These are phyloP conservation scores for Phalacrocorax aristotelis DNA, from an alignment of 2,113 vertebrate species.

Conservation along the genomic window DNA sequence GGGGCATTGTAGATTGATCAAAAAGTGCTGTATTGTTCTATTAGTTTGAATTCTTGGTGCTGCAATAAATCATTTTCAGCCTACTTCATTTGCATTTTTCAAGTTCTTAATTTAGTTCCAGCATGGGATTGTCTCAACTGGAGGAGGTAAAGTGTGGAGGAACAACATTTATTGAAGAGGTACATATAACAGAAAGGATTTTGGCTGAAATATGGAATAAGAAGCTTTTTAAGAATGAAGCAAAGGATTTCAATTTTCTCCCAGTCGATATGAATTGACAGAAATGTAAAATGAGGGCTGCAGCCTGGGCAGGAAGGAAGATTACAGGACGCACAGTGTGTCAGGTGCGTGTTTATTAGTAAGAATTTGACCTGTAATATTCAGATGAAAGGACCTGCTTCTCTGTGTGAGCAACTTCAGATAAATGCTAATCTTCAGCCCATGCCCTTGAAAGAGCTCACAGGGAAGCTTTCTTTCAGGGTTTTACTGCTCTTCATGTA, in stretches of 20 bases:
- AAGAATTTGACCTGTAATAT: constrained; percentile 42
- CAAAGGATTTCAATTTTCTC: constrained; percentile 54
- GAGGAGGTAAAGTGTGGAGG: background rate
- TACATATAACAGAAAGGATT: background rate
- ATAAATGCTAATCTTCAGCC: constrained; percentile 58
- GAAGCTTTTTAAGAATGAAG: constrained; percentile 44
- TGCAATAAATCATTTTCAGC: constrained; percentile 45
- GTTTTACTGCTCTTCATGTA: background rate
- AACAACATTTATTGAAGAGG: background rate
- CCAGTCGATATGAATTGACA: constrained; percentile 7
- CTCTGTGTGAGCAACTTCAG: background rate
- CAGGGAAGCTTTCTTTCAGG: background rate
- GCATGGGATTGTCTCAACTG: background rate
- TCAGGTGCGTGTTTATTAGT: constrained; percentile 50
- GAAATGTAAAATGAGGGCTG: constrained; percentile 50
- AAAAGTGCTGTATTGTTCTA: constrained; percentile 3
- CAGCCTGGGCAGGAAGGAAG: constrained; percentile 16
- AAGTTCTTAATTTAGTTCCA: constrained; percentile 55
- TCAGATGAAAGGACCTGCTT: constrained; percentile 32
- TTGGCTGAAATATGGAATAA: constrained; percentile 12
- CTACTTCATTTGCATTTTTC: constrained; percentile 33
- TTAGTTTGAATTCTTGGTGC: constrained; percentile 41
- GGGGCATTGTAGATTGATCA: constrained; percentile 27
- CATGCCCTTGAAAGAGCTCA: constrained; percentile 34
- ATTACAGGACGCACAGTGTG: constrained; percentile 1